Conservation (phyloP, 2,888 invertebrate genomes). For the Apantesis nais region DNA sequence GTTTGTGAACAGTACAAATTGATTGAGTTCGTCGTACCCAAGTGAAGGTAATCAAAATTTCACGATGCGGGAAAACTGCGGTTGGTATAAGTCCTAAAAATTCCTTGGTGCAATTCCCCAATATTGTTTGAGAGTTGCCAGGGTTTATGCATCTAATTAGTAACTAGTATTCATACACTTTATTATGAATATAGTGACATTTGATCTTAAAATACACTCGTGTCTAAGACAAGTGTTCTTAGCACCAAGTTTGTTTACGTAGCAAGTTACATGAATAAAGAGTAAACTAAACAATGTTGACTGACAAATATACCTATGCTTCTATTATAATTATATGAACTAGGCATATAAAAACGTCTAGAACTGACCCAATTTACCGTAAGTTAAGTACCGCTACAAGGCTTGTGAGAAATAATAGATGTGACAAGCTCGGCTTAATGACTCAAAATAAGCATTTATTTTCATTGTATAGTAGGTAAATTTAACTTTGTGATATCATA, state of each 20-base stretch:
- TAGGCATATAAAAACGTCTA: background rate
- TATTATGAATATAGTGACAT: background rate
- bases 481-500: background rate
- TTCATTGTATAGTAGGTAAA: background rate
- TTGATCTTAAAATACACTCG: background rate
- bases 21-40: too few relatives aligned
- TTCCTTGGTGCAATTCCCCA: too few relatives aligned
- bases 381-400: background rate
- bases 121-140: background rate
- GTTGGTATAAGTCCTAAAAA: too few relatives aligned
- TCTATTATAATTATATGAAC: background rate
- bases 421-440: background rate
- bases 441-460: background rate
- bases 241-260: background rate
- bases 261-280: background rate
- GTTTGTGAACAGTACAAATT: too few relatives aligned
- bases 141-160: too few relatives aligned
- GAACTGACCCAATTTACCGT: background rate
- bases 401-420: constrained; percentile 4
- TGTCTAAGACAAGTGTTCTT: background rate
- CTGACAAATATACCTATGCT: background rate
- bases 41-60: too few relatives aligned
- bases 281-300: background rate
- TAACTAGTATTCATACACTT: background rate
- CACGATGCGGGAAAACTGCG: too few relatives aligned